Evolutionary conservation across 2,888 invertebrate species (phyloP), one percentile per base, ranked within the genome.

Genomic region (Parthenolecanium corni): DNA sequence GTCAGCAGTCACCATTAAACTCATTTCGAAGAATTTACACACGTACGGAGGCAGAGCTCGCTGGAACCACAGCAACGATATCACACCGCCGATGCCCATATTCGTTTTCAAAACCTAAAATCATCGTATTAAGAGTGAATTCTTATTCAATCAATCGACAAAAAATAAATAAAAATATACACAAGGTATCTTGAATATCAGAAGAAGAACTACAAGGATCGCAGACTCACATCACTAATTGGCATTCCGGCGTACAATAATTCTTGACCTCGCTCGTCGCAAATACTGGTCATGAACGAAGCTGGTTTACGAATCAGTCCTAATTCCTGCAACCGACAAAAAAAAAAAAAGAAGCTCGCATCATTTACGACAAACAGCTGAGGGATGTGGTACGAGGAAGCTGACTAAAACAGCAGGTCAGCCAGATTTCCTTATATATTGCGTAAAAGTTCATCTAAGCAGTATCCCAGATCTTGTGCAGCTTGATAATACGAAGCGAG

Each of bases 251-350:
- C 96, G 77, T 98, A 99, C 63, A 91, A 79, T 65, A 97, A 77
- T 76, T 97, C 97, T 72, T 96, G 94, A 11, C 98, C 98, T 67
- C 98, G 81, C 76, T 98, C 98, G 76, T 98, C 98, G 73, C 97
- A 97, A 71, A 98, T 99, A 16, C 93, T 93, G 20, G 97, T 96
- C 88, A 99, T 97, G 76, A 98, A 98, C 1, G 95, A 95, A 0
- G 98, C 97, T 44, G 98, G 98, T 73, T 98, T 98, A 40, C 98
- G 82, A 72, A 98, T 99, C 9, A 99, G 78, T 14, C 98, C 98
- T 65, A 99, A 78, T 77, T 99, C 97, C 82, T 87, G 74, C 3
- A 72, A 70, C 57, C 44, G 18, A 12, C 18, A 52, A 38, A 24
- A 23, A 40, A 42, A 12, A 20, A 25, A 1, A 25, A 3, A 52